Evolutionary conservation across 2,888 invertebrate species (phyloP).

Genomic region (Fissipunctia ypsillon): DNA sequence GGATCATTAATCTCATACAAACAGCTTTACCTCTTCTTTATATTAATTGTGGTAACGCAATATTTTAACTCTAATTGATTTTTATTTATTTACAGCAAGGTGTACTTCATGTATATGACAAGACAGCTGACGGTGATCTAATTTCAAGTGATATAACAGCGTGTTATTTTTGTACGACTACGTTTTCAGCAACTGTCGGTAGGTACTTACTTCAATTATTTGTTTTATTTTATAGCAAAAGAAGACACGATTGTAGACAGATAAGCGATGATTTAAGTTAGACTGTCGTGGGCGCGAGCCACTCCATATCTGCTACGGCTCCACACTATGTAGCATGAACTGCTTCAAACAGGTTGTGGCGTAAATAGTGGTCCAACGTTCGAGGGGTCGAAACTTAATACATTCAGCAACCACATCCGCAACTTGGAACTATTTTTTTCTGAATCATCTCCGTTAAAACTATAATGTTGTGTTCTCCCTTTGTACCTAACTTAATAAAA

Average conservation of each 20-base stretch:
- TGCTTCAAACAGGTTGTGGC: background rate
- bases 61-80: background rate
- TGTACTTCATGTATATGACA: conserved; percentile 89
- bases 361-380: too few relatives aligned
- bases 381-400: background rate
- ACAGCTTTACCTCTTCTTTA: background rate
- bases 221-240: background rate
- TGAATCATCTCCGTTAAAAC: background rate
- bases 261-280: background rate
- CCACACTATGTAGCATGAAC: background rate
- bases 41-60: background rate
- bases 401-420: background rate
- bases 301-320: too few relatives aligned
- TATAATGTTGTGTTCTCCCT: background rate
- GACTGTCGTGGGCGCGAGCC: too few relatives aligned
- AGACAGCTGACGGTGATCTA: conserved; percentile 71
- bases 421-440: background rate
- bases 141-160: conserved; percentile 92
- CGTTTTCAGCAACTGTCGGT: conserved; percentile 92
- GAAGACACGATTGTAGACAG: background rate
- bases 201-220: background rate
- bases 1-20: background rate
- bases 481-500: background rate
- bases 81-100: conserved; percentile 86
- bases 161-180: conserved; percentile 93